phyloP scores from a whole-genome alignment of 2,888 invertebrate genomes.

The Geophilus truncorum region DNA sequence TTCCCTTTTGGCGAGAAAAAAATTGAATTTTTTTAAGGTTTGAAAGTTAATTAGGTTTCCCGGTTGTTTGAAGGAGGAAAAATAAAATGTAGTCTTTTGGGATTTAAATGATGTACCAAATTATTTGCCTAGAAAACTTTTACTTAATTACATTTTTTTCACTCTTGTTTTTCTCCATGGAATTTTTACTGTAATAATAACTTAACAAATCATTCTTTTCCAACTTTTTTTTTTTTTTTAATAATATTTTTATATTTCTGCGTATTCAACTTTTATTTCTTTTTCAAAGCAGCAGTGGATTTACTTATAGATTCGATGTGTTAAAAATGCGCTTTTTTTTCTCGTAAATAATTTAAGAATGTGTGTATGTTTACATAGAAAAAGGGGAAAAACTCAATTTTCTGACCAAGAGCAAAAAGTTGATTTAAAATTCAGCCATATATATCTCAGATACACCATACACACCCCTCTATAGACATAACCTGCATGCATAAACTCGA shows the following conservation, averaged over 20 bases:
- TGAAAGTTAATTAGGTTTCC: conserved; percentile 22
- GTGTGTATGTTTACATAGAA: not conserved
- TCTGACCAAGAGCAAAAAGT: conserved; percentile 18
- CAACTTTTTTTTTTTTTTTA: not conserved
- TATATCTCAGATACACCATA: not conserved
- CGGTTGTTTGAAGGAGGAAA: conserved; percentile 7
- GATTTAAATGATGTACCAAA: conserved; percentile 27
- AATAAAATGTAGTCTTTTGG: not conserved
- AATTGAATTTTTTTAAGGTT: not conserved
- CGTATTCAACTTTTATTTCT: not conserved
- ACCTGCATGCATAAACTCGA: not conserved
- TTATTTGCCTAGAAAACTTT: conserved; percentile 18
- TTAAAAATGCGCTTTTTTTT: not conserved
- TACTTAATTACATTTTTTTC: conserved; percentile 11
- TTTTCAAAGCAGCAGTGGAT: not conserved
- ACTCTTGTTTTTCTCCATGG: not conserved
- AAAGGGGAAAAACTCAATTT: conserved; percentile 6
- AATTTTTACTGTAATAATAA: conserved; percentile 16
- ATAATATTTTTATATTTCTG: not conserved
- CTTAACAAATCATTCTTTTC: not conserved
- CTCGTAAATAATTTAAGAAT: conserved; percentile 7
- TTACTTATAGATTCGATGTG: not conserved
- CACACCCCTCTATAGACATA: no score
- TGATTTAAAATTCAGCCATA: conserved; percentile 11
- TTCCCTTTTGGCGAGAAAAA: not conserved